Base-by-base conservation (phyloP, 2,113 vertebrate genomes). In the Tichodroma muraria region DNA sequence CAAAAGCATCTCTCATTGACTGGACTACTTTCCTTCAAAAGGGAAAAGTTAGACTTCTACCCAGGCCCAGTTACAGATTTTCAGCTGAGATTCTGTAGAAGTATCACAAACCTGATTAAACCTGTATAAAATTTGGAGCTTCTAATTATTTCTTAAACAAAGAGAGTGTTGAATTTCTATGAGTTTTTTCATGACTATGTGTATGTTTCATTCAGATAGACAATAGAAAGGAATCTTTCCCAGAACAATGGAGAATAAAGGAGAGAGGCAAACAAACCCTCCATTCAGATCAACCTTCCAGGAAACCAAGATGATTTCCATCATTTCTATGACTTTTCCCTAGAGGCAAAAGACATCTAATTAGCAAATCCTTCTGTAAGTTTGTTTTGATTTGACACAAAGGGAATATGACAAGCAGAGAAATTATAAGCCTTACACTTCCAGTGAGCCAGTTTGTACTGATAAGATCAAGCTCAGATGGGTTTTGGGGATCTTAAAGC, bases 301-400 rank as follows among this genome's bases (percentile, higher is more conserved):
- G 96, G 96, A 90, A 98, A 97, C 96, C 97, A 97, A 98, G 97
- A 96, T 95, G 96, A 98, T 98, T 98, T 98, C 97, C 95, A 98
- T 97, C 96, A 98, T 98, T 98, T 97, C 97, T 94, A 97, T 65
- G 61, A 97, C 97, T 98, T 98, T 97, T 98, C 97, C 97, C 98
- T 98, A 92, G 97, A 97, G 97, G 98, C 96, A 96, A 98, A 98
- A 98, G 97, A 96, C 93, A 97, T 98, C 97, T 97, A 98, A 97
- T 98, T 98, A 99, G 97, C 97, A 98, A 98, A 98, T 97, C 96
- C 96, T 75, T 93, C 94, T 98, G 95, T 89, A 98, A 98, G 97
- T 98, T 97, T 96, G 89, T 85, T 97, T 79, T 4, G 0, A 49
- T 97, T 97, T 98, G 98, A 98, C 80, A 96, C 87, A 97, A 97